Conservation (phyloP, 2,113 vertebrate genomes). For the Centropus unirufus region DNA sequence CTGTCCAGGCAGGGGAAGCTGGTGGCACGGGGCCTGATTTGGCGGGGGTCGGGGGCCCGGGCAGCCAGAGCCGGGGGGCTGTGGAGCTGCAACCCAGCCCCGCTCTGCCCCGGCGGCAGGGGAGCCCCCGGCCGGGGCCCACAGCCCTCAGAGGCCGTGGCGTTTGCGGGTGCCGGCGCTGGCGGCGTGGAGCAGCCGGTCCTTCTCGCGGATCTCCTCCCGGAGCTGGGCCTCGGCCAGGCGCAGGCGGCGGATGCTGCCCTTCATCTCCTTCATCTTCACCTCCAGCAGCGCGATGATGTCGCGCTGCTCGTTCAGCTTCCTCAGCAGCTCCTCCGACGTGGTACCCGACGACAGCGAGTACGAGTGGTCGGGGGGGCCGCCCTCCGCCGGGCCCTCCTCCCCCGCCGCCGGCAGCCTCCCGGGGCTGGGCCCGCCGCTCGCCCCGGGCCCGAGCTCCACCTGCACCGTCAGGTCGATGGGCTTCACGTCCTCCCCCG, state of each 20-base stretch:
- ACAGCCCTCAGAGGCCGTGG: slow-evolving; percentile 76
- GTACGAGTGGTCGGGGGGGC: slow-evolving; percentile 92
- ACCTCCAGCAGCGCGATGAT: slow-evolving; percentile 98
- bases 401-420: slow-evolving; percentile 64
- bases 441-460: slow-evolving; percentile 70
- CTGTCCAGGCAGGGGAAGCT: neutral
- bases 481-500: slow-evolving; percentile 85
- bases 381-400: slow-evolving; percentile 69
- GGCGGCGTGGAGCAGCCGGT: slow-evolving; percentile 83
- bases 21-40: neutral
- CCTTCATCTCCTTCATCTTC: slow-evolving; percentile 99
- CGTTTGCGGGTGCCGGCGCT: slow-evolving; percentile 84
- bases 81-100: neutral
- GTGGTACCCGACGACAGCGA: slow-evolving; percentile 95
- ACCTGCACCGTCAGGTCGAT: slow-evolving; percentile 83
- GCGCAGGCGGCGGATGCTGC: slow-evolving; percentile 92
- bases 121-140: neutral
- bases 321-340: slow-evolving; percentile 92
- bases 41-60: neutral
- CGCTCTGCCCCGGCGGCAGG: neutral
- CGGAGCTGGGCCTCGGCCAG: slow-evolving; percentile 90
- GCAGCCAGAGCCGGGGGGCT: neutral
- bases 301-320: slow-evolving; percentile 96
- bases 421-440: slow-evolving; percentile 12
- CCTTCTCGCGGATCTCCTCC: slow-evolving; percentile 93